Percentiles rank a stretch among this genome's conserved stretches.
Evolutionary conservation across 2,888 invertebrate species (phyloP).

Genomic region (Perizoma flavofasciatum): DNA sequence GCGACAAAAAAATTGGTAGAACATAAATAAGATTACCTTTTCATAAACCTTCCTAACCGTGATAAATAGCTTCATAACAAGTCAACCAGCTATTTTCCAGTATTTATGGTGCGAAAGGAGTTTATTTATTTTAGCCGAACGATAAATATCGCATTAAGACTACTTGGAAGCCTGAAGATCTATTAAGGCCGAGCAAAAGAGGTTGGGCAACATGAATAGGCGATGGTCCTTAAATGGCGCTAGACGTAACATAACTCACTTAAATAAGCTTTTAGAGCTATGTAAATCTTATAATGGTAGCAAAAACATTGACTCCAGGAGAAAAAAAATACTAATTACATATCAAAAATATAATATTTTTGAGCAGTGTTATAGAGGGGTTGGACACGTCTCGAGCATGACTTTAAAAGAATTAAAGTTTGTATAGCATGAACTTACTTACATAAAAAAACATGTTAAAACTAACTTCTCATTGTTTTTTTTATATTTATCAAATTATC

Average conservation of each 20-base stretch:
- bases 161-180: slow-evolving; percentile 59
- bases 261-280: no score
- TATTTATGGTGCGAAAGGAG: slow-evolving; percentile 66
- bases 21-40: slow-evolving; percentile 27
- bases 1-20: slow-evolving; percentile 16
- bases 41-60: slow-evolving; percentile 24
- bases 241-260: background rate
- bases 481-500: no score
- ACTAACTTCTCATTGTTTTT: no score
- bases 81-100: slow-evolving; percentile 27
- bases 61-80: slow-evolving; percentile 32
- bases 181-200: slow-evolving; percentile 56
- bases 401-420: no score
- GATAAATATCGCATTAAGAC: slow-evolving; percentile 78
- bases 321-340: no score
- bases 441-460: no score
- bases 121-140: slow-evolving; percentile 63
- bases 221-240: background rate
- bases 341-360: no score
- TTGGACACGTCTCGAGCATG: no score
- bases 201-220: slow-evolving; percentile 8
- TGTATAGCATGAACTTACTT: no score
- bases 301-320: no score
- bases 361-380: no score
- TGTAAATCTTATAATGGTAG: no score